Percentiles rank a stretch among this genome's conserved stretches.
Evolutionary conservation across 2,888 invertebrate genomes (phyloP).

Genomic region (Scaptodrosophila latifasciaeformis): DNA sequence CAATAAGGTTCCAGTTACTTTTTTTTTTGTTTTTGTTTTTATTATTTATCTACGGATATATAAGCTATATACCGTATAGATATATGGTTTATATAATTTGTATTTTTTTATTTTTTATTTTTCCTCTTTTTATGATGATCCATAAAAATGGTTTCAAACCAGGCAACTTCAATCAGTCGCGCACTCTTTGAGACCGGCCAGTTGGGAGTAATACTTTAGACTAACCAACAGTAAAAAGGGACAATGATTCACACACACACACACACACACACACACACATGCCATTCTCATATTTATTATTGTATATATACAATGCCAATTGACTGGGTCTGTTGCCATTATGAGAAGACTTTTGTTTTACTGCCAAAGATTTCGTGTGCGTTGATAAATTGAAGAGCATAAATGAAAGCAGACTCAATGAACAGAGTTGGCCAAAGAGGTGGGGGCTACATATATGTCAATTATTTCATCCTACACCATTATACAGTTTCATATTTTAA

Average conservation of each 20-base stretch:
- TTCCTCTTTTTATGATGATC: conserved; percentile 41
- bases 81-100: background rate
- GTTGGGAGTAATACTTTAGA: conserved; percentile 20
- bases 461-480: no score
- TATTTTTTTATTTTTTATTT: conserved; percentile 1
- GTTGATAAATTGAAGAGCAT: conserved; percentile 24
- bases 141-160: conserved; percentile 28
- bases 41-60: background rate
- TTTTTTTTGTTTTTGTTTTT: conserved; percentile 11
- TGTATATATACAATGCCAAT: no score
- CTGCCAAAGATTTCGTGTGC: conserved; percentile 26
- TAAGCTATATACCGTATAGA: no score
- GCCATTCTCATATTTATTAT: no score
- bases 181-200: conserved; percentile 10
- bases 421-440: no score
- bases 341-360: conserved; percentile 26
- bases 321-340: background rate
- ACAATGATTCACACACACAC: background rate
- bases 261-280: background rate
- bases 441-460: no score
- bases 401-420: conserved; percentile 13
- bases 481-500: no score
- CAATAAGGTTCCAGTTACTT: background rate
- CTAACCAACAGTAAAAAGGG: background rate
- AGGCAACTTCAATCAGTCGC: conserved; percentile 8